Percentiles rank a stretch among this genome's conserved stretches.
These are phyloP conservation scores for Pangasianodon gigas DNA, from an alignment of 2,113 vertebrate species.

Conservation along the genomic window DNA sequence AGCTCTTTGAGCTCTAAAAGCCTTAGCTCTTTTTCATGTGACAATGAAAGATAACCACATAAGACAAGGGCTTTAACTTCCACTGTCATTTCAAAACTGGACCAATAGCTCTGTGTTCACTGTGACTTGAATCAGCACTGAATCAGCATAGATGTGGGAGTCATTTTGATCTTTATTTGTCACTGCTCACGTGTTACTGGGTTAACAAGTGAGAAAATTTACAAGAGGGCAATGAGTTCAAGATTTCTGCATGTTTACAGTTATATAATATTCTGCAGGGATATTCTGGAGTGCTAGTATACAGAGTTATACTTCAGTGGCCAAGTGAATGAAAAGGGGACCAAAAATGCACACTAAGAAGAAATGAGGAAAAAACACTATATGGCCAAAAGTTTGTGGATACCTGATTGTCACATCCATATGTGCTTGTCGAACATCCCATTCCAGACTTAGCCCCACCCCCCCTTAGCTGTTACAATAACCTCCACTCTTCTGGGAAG, in stretches of 20 bases:
- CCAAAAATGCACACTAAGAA: neutral
- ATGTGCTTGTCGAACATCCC: neutral
- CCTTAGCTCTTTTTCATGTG: slow-evolving; percentile 35
- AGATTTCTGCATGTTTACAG: neutral
- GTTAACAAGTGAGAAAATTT: slow-evolving; percentile 16
- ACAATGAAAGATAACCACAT: slow-evolving; percentile 38
- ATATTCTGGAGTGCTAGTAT: neutral
- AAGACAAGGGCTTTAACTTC: slow-evolving; percentile 38
- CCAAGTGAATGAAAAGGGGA: neutral
- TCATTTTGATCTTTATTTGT: slow-evolving; percentile 20
- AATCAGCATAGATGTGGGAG: slow-evolving; percentile 23
- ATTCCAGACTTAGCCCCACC: neutral
- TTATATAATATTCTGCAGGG: neutral
- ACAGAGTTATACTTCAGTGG: neutral
- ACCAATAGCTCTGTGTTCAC: slow-evolving; percentile 15
- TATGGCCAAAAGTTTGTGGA: neutral
- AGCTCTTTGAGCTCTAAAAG: slow-evolving; percentile 40
- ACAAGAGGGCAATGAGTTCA: neutral
- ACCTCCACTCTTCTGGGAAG: neutral
- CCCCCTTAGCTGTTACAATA: neutral
- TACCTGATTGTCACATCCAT: neutral
- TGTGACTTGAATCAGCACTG: slow-evolving; percentile 24
- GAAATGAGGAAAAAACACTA: neutral
- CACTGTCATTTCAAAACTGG: slow-evolving; percentile 34
- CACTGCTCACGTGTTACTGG: neutral